These are phyloP conservation scores for Pitta sordida DNA, from an alignment of 2,113 vertebrate genomes.

Conservation along the genomic window DNA sequence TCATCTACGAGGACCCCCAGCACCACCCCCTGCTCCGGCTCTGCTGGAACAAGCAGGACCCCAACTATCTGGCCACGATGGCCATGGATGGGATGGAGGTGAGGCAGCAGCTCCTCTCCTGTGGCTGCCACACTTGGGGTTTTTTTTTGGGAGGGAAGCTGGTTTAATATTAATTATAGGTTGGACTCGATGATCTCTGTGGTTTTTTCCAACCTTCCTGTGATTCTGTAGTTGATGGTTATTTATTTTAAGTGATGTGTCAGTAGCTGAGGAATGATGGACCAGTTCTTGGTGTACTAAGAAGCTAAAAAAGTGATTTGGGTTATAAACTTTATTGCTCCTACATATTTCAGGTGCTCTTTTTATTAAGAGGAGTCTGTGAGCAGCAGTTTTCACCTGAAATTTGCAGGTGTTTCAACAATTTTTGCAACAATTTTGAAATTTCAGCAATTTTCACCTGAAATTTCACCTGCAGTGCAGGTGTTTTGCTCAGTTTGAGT, in stretches of 20 bases:
- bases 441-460: not conserved
- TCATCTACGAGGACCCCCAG: slow-evolving; percentile 98
- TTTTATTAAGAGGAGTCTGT: not conserved
- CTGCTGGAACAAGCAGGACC: slow-evolving; percentile 99
- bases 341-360: not conserved
- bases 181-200: too few relatives aligned
- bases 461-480: not conserved
- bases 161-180: accelerated
- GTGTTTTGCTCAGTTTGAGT: not conserved
- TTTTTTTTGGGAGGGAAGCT: not conserved
- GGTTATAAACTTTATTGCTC: not conserved
- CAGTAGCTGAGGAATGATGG: not conserved
- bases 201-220: too few relatives aligned
- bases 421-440: too few relatives aligned
- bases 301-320: not conserved
- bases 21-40: slow-evolving; percentile 95
- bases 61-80: slow-evolving; percentile 98
- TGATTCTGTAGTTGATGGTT: too few relatives aligned
- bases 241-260: not conserved
- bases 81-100: slow-evolving; percentile 99
- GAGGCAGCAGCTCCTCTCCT: not conserved
- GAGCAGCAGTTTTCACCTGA: not conserved
- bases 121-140: accelerated
- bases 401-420: not conserved
- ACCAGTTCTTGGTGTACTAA: not conserved